These are phyloP conservation scores for Ochlodes sylvanus DNA, from an alignment of 2,888 invertebrate species.

Conservation along the genomic window DNA sequence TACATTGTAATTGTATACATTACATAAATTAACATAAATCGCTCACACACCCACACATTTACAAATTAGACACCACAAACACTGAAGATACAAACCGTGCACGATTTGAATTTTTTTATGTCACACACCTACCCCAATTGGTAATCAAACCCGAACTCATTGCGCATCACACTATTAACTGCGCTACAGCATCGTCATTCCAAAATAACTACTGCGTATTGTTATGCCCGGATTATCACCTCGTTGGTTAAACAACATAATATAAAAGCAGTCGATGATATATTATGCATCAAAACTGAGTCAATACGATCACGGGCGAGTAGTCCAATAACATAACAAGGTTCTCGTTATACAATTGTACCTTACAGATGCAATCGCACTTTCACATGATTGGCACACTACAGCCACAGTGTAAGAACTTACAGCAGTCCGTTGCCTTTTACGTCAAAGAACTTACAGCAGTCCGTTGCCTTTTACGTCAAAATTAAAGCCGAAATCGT, in stretches of 20 bases:
- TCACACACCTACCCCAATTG: too few relatives aligned
- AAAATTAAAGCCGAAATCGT: too few relatives aligned
- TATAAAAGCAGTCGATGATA: slow-evolving; percentile 4
- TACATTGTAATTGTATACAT: too few relatives aligned
- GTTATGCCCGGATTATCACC: background rate
- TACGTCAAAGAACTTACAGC: background rate
- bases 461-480: background rate
- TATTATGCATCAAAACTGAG: slow-evolving; percentile 7
- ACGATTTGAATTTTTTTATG: too few relatives aligned
- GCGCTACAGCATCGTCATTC: background rate
- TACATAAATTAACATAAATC: too few relatives aligned
- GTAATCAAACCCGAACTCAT: too few relatives aligned
- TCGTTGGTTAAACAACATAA: background rate
- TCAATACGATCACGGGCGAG: slow-evolving; percentile 20
- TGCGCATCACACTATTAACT: too few relatives aligned
- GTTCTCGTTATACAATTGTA: slow-evolving; percentile 10
- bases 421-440: background rate
- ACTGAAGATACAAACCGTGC: too few relatives aligned
- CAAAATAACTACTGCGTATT: background rate
- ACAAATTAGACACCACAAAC: too few relatives aligned
- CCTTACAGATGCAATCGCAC: slow-evolving; percentile 10
- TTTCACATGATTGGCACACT: background rate
- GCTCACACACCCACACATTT: too few relatives aligned
- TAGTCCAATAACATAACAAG: slow-evolving; percentile 1
- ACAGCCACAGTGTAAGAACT: background rate